Base-by-base conservation (phyloP, 2,888 invertebrate species). In the Diplazon laetatorius region DNA sequence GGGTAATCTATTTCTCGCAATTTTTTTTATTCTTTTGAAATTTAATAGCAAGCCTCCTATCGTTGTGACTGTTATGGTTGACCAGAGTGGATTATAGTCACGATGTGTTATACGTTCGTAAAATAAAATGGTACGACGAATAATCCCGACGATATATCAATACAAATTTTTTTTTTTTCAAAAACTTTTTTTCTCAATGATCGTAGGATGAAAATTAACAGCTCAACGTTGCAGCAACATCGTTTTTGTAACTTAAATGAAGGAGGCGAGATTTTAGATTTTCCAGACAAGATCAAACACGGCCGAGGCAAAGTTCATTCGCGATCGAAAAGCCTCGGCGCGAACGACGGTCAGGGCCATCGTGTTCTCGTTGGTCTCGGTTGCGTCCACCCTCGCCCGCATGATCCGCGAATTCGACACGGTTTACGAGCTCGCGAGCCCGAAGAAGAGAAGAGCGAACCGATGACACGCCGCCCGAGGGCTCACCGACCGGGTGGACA, bases 401-500 rank as follows among this genome's bases (percentile, higher is more conserved):
- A 68, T 66, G 69, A 75, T 77, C 76, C 63, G 68, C 60, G 70
- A 73, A 80, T 82, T 80, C 60, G 78, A 71, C 71, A 78, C 78
- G 81, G 70, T 81, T 68, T n/a, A n/a, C 52, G 74, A 83, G 80
- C 20, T 22, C 42, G 25, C 39, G 66, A 42, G 42, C 14, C 14
- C 1, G 25, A 52, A 22, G 39, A 18, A 59, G 81, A 84, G 84
- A 85, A 84, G 83, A 88, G 83, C 84, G 82, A 87, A 86, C 84
- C 85, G 89, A 89, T 89, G 89, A 89, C 89, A 89, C 87, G 87
- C 85, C 81, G 87, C 87, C 87, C 78, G 80, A 76, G 86, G 89
- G 52, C 85, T 72, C 78, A 65, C 62, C n/a, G 83, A 76, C 42
- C 68, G 30, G 25, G 30, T 16, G 48, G 57, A 68, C n/a, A n/a